Evolutionary conservation across 2,797 vertebrate species (phyloP), one percentile per base, ranked within the genome.

Genomic region (Xenopus petersii): DNA sequence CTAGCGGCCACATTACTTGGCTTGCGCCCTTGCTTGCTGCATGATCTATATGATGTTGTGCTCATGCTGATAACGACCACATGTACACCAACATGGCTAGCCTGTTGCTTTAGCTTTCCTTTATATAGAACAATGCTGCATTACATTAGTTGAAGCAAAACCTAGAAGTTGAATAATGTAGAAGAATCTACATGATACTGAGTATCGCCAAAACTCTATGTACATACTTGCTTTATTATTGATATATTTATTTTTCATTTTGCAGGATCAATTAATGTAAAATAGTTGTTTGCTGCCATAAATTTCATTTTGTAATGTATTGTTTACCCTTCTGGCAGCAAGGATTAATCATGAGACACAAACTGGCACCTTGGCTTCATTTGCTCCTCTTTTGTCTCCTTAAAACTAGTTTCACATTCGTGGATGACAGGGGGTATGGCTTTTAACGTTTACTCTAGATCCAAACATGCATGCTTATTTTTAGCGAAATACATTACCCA

Each of bases 401-500:
- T 90, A 87, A 92, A 87, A 93, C 86, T 88, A 91, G 90, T 93
- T 89, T 92, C 91, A 86, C 91, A 88, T 82, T 93, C 91, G 88
- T 93, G 92, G 90, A 93, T 92, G 90, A 89, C 92, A 91, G 91
- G 92, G 93, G 95, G 95, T 98, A 97, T 94, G 95, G 92, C 94
- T 95, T 93, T 87, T 90, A 51, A 51, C 3, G 93, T 89, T 94
- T 94, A 88, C 89, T 90, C 84, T 91, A 87, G 87, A 81, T 84
- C 86, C 81, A 84, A 84, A 65, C 84, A 83, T 91, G 82, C 76
- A 85, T 91, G 90, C 88, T 88, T 91, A 88, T 83, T 26, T 75
- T 82, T 63, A 12, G 42, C 87, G 83, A 80, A 86, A 81, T 83
- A 67, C 68, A 76, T 73, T 83, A 82, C 80, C 78, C 81, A 79